Base-by-base conservation (phyloP, 2,113 vertebrate genomes). In the Xiphophorus hellerii region DNA sequence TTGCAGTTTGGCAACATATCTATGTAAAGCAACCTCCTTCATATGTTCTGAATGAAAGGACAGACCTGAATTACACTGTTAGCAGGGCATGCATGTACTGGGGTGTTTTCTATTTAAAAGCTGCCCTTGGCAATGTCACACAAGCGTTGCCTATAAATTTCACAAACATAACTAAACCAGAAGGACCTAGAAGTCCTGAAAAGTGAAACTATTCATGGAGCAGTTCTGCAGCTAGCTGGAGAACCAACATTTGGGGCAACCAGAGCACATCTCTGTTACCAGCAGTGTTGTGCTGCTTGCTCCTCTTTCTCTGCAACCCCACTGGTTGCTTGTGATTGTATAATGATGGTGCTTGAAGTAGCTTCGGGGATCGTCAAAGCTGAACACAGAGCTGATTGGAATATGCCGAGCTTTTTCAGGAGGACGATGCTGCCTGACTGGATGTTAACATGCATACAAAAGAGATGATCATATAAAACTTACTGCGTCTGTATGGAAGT, bases 211-310 rank as follows among this genome's bases (percentile, higher is more conserved):
- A 22, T 65, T 28, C 78, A 54, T 60, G 85, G 71, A 87, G 79
- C 10, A 61, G 82, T 72, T 78, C 58, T 84, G 77, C 82, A 90
- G 85, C 87, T 90, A 87, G 88, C 89, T 84, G 13, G 8, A 79
- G 78, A 85, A 89, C 89, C 80, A 89, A 72, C 33, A 90, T 89
- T 84, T 89, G 76, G 71, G 37, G 71, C 80, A 89, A 88, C 88
- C 80, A 71, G 80, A 91, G 82, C 82, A 74, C 73, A 82, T 82
- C 76, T 83, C 68, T 7, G 9, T 29, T 62, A 20, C 8, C 70
- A 66, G 62, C 63, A 25, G 11, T 25, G 69, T 44, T 22, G n/a
- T 58, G 66, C 28, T 62, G 28, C 27, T 71, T 15, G 17, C 28
- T 61, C 27, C 22, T 27, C 51, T 8, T 60, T 39, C 63, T 42